A percentile compares a stretch with the other conserved stretches of the same genome.
These are phyloP conservation scores for Cottus gobio DNA, from an alignment of 2,113 vertebrate genomes.

Conservation along the genomic window DNA sequence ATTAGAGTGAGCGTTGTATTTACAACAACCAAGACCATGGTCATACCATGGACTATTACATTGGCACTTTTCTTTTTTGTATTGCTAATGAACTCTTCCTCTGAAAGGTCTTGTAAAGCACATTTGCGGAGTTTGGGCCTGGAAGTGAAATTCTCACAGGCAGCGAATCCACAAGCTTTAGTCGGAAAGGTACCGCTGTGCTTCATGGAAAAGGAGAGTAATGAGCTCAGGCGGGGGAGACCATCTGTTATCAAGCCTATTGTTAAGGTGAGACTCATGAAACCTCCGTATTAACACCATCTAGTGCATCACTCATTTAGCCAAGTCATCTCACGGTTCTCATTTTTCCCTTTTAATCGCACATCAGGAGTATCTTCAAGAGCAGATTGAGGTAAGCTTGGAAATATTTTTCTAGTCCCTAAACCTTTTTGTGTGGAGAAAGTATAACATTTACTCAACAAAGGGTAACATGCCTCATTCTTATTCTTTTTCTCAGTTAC, in stretches of 20 bases:
- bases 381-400: constrained; percentile 91
- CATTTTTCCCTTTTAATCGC: constrained; percentile 2
- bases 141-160: constrained; percentile 86
- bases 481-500: constrained; percentile 79
- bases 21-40: no score
- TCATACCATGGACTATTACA: not conserved
- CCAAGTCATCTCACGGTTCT: not conserved
- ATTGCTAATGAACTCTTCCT: not conserved
- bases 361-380: constrained; percentile 91
- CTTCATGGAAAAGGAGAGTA: constrained; percentile 93
- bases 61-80: not conserved
- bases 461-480: not conserved
- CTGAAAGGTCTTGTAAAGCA: constrained; percentile 86
- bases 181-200: constrained; percentile 91
- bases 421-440: not conserved
- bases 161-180: constrained; percentile 78
- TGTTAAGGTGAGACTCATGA: constrained; percentile 86
- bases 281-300: not conserved
- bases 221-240: constrained; percentile 89
- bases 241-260: constrained; percentile 87
- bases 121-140: constrained; percentile 88
- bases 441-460: not conserved
- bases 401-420: not conserved
- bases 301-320: not conserved
- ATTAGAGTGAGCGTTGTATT: no score